phyloP scores from a whole-genome alignment of 2,888 invertebrate species.

The Conomelus anceps region DNA sequence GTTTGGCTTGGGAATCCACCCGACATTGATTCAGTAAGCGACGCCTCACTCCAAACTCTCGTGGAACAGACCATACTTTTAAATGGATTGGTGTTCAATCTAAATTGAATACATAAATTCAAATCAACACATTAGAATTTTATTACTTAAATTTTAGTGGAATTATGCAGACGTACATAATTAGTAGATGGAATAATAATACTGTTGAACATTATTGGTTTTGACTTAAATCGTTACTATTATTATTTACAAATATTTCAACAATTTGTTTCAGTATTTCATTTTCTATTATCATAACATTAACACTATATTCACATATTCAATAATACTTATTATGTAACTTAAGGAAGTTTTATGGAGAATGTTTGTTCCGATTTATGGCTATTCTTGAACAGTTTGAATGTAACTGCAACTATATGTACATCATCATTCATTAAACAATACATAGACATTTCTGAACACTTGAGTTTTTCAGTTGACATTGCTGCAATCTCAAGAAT shows the following conservation, averaged over 20 bases:
- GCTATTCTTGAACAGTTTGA: neutral
- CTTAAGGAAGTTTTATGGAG: neutral
- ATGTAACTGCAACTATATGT: neutral
- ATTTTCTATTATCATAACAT: neutral
- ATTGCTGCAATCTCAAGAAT: neutral
- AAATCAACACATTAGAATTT: neutral
- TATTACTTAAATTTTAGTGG: neutral
- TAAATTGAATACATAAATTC: too few relatives aligned
- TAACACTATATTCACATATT: neutral
- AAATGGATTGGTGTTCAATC: too few relatives aligned
- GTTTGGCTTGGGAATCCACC: too few relatives aligned
- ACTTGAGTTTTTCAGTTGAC: neutral
- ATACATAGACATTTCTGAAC: neutral
- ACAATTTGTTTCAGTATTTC: neutral
- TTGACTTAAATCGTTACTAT: neutral
- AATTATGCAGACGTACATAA: neutral
- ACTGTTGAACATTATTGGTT: neutral
- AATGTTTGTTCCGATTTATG: neutral
- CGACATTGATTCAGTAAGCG: too few relatives aligned
- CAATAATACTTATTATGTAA: neutral
- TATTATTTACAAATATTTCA: neutral
- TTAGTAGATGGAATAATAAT: neutral
- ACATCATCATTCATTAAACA: neutral
- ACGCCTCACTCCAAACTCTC: too few relatives aligned
- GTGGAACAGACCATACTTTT: too few relatives aligned